Evolutionary conservation across 2,888 invertebrate species (phyloP).

Genomic region (Clistopyga incitator): DNA sequence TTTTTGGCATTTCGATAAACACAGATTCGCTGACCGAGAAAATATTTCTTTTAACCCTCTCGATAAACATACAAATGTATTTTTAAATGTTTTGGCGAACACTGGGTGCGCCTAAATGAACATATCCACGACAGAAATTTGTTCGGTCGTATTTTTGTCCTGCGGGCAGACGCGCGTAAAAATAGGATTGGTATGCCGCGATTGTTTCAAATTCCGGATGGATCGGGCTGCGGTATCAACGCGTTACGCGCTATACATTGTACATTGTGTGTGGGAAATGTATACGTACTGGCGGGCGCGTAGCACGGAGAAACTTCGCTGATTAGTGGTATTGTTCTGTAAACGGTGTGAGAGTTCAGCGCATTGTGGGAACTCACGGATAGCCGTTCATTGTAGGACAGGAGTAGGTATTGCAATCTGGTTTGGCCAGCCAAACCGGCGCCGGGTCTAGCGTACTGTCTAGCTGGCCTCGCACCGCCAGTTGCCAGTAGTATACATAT

Average conservation of each 20-base stretch:
- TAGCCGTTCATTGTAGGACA: constrained; percentile 70
- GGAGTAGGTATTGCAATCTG: constrained; percentile 69
- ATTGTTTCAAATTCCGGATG: neutral
- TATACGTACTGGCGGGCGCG: constrained; percentile 22
- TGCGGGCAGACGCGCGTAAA: neutral
- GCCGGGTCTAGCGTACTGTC: constrained; percentile 41
- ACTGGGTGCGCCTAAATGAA: too few relatives aligned
- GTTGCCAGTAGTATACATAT: constrained; percentile 18
- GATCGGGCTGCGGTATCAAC: constrained; percentile 33
- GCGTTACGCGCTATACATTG: constrained; percentile 31
- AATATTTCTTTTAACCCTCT: too few relatives aligned
- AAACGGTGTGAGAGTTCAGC: constrained; percentile 71
- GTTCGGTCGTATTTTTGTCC: neutral
- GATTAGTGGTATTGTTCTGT: constrained; percentile 73
- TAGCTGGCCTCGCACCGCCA: constrained; percentile 35
- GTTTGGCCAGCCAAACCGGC: constrained; percentile 66
- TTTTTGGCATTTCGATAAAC: too few relatives aligned
- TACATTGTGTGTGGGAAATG: constrained; percentile 9
- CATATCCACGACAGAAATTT: too few relatives aligned
- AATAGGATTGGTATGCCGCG: neutral
- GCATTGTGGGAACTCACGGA: constrained; percentile 68
- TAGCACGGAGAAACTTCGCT: constrained; percentile 64
- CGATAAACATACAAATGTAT: too few relatives aligned
- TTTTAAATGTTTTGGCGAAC: too few relatives aligned
- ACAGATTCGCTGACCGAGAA: too few relatives aligned